Conservation (phyloP, 2,113 vertebrate genomes). For the Carlito syrichta region DNA sequence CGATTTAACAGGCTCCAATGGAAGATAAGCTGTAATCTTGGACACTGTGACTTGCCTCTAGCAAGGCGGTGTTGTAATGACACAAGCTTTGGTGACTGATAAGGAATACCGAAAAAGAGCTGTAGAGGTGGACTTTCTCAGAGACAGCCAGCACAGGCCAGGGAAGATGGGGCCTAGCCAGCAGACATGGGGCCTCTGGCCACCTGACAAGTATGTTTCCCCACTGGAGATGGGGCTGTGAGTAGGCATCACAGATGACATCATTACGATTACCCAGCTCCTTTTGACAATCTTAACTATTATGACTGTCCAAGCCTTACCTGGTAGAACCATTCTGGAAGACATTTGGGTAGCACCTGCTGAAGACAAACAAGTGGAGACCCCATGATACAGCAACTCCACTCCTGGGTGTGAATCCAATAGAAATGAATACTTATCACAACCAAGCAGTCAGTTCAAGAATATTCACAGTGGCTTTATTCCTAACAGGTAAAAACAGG, state of each 20-base stretch:
- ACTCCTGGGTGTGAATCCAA: background rate
- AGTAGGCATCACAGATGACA: background rate
- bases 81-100: conserved; percentile 35
- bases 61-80: conserved; percentile 9
- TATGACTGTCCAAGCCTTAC: background rate
- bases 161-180: background rate
- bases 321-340: background rate
- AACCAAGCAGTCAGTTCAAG: background rate
- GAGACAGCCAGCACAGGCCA: background rate
- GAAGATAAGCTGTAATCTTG: conserved; percentile 50
- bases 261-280: background rate
- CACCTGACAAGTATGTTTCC: background rate
- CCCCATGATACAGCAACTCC: too few relatives aligned
- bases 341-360: background rate
- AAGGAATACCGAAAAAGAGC: conserved; percentile 19
- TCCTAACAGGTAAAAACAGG: background rate
- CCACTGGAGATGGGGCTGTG: background rate
- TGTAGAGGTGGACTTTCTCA: background rate
- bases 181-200: background rate
- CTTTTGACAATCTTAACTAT: background rate
- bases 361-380: background rate
- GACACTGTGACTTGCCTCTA: background rate
- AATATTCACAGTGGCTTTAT: background rate
- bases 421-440: background rate
- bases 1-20: background rate